phyloP scores from a whole-genome alignment of 1,140 invertebrate genomes.

The Ceratosolen fusciceps region DNA sequence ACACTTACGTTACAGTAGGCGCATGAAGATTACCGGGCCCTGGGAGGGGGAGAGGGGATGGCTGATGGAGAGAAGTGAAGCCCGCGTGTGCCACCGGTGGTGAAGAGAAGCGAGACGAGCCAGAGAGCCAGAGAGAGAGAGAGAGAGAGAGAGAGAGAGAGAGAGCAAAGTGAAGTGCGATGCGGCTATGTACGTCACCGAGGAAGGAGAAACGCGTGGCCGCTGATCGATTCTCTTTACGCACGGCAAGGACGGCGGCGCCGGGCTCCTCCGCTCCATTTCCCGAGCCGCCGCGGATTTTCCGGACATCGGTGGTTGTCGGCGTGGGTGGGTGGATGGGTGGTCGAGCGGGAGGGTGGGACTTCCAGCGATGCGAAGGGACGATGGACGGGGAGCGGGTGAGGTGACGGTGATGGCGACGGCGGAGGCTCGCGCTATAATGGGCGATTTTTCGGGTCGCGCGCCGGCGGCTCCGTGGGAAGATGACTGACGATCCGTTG shows the following conservation, averaged over 20 bases:
- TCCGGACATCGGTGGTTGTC: neutral
- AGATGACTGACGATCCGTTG: too few relatives aligned
- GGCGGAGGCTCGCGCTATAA: neutral
- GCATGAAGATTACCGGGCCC: neutral
- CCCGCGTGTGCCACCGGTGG: neutral
- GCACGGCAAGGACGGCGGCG: neutral
- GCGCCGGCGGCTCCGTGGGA: neutral
- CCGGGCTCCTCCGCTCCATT: neutral
- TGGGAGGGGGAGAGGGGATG: neutral
- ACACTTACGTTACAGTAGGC: neutral
- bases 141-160: neutral
- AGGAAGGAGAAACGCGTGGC: neutral
- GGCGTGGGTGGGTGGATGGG: too few relatives aligned
- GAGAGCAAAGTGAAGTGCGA: slow-evolving; percentile 8
- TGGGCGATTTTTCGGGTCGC: slow-evolving; percentile 5
- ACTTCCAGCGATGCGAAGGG: too few relatives aligned
- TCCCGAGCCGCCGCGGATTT: neutral
- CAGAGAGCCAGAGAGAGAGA: too few relatives aligned
- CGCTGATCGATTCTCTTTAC: slow-evolving; percentile 16
- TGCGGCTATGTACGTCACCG: slow-evolving; percentile 1
- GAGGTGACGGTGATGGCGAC: neutral
- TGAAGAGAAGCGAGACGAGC: neutral
- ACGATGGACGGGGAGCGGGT: too few relatives aligned
- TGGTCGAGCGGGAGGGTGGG: too few relatives aligned
- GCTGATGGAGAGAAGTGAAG: neutral